Base-by-base conservation (phyloP, 1,140 invertebrate genomes). In the Nixonia krombeini region DNA sequence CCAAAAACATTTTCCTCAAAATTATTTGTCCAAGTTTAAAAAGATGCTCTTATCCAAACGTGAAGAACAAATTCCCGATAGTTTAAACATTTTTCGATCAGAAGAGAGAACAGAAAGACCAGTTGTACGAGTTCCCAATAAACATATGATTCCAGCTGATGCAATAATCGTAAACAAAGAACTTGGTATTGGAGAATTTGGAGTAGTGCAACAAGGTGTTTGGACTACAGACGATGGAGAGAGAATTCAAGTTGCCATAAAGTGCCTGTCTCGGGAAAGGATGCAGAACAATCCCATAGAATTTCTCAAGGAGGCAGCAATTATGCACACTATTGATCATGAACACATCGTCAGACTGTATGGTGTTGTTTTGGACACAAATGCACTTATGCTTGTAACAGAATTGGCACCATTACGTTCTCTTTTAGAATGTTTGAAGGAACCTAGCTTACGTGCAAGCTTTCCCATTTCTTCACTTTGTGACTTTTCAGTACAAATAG, bases 261-360 rank as follows among this genome's bases (percentile, higher is more conserved):
- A 99, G 85, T 97, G 96, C 82, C 83, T 99, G 9, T 95, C 93
- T 31, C 90, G 95, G 50, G 96, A 99, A 72, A 87, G 95, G 38
- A 94, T 99, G 93, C 94, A 96, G 71, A 95, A 94, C 59, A 98
- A 98, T 82, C 95, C 96, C 0, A 92, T 96, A 72, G 96, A 98
- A 80, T 99, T 99, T 85, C 85, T 99, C 10, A 98, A 99, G 82
- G 98, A 99, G 85, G 98, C 97, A 1, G 95, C 94, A 2, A 97
- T 98, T 31, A 99, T 99, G 96, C 96, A 99, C 80, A 92, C 93
- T 38, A 97, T 99, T 70, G 94, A 98, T 76, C 96, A 99, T 80
- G 94, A 96, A 70, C 95, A 97, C 81, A 97, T 99, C 70, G 97
- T 99, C 0, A 87, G 95, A 12, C 86, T 99, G n/a, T 99, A 96